phyloP scores from a whole-genome alignment of 2,113 vertebrate genomes.

The Indicator maculatus region DNA sequence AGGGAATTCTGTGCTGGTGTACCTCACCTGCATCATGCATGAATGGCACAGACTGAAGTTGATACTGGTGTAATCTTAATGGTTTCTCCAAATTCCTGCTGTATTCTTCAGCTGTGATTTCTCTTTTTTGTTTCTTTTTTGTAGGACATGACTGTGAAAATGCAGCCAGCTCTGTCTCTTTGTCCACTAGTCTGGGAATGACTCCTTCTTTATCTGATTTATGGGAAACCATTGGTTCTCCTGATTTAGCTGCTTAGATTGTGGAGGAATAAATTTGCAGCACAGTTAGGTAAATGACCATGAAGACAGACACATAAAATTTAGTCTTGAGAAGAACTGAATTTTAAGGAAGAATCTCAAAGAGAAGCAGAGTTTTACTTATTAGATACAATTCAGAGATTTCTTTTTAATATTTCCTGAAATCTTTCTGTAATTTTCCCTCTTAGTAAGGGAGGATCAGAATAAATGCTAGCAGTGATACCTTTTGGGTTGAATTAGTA shows the following conservation, averaged over 20 bases:
- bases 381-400: not conserved
- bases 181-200: not conserved
- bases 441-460: not conserved
- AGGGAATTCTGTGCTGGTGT: not conserved
- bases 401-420: not conserved
- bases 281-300: not conserved
- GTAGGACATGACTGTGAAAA: not conserved
- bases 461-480: not conserved
- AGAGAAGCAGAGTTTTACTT: not conserved
- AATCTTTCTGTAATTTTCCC: not conserved
- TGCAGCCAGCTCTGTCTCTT: not conserved
- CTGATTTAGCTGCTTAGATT: not conserved
- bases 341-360: not conserved
- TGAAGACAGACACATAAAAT: not conserved
- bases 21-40: not conserved
- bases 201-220: not conserved
- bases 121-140: not conserved
- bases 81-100: not conserved
- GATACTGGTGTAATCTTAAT: not conserved
- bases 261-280: not conserved
- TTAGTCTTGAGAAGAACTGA: not conserved
- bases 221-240: not conserved
- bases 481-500: not conserved
- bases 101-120: rapidly evolving
- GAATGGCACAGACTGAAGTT: not conserved